Conservation (phyloP, 1,140 invertebrate genomes). For the Hetaerina americana region DNA sequence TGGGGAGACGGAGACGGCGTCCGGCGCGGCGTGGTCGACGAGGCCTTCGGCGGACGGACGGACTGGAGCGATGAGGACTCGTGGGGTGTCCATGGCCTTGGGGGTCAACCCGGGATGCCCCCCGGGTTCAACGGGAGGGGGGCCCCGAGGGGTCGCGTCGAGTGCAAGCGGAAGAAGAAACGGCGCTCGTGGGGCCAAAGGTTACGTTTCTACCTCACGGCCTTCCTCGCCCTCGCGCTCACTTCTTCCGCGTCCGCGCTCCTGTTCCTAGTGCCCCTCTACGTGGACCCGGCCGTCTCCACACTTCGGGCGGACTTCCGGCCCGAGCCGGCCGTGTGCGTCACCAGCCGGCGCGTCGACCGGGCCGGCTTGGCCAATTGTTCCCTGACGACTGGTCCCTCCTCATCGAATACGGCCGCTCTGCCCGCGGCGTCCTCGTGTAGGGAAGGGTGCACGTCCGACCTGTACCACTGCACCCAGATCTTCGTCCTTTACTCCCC, state of each 20-base stretch:
- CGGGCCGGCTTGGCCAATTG: slow-evolving; percentile 66
- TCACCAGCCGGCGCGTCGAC: slow-evolving; percentile 60
- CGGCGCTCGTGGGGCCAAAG: slow-evolving; percentile 56
- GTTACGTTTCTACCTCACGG: slow-evolving; percentile 63
- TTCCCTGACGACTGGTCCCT: slow-evolving; percentile 39
- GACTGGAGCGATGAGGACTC: not conserved
- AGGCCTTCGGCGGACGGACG: not conserved
- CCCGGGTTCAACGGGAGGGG: slow-evolving; percentile 25
- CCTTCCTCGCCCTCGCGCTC: slow-evolving; percentile 58
- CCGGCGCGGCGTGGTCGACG: not conserved
- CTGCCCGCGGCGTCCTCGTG: slow-evolving; percentile 44
- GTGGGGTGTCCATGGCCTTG: not conserved
- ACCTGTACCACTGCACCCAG: slow-evolving; percentile 72
- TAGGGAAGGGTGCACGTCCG: slow-evolving; percentile 74
- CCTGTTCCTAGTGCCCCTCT: slow-evolving; percentile 75
- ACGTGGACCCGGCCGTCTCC: slow-evolving; percentile 80
- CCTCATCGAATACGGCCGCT: not conserved
- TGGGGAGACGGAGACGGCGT: not conserved
- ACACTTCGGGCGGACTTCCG: slow-evolving; percentile 73
- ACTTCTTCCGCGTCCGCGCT: slow-evolving; percentile 68
- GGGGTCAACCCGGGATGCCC: not conserved
- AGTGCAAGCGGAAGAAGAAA: not conserved
- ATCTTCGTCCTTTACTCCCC: slow-evolving; percentile 66
- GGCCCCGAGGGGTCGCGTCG: not conserved
- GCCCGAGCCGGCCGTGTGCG: slow-evolving; percentile 59